Evolutionary conservation across 2,113 vertebrate species (phyloP).

Genomic region (Cheirogaleus medius): DNA sequence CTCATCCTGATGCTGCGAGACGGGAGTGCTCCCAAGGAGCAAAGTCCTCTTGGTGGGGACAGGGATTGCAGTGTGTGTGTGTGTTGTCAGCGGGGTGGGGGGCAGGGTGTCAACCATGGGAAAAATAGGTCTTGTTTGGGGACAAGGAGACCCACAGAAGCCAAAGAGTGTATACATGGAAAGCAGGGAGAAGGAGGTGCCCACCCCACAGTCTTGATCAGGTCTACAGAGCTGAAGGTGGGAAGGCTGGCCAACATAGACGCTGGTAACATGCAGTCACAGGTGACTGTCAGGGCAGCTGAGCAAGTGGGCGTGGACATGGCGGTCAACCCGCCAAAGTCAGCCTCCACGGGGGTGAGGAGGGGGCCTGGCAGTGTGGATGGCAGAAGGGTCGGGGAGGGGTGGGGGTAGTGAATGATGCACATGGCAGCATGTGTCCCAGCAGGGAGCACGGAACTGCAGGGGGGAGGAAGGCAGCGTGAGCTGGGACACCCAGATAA

Average conservation of each 20-base stretch:
- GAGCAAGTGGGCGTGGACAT: rapidly evolving
- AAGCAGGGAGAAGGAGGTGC: rapidly evolving
- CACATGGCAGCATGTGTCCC: neutral
- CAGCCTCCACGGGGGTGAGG: neutral
- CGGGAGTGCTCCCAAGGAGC: neutral
- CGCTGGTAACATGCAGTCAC: too few relatives aligned
- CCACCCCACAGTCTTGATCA: neutral
- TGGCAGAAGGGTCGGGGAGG: neutral
- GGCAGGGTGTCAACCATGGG: neutral
- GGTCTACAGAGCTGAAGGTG: neutral
- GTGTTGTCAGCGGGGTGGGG: rapidly evolving
- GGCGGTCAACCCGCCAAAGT: neutral
- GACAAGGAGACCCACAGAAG: neutral
- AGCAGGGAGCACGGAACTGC: neutral
- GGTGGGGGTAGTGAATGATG: neutral
- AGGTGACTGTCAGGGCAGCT: neutral
- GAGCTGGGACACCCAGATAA: constrained; percentile 79
- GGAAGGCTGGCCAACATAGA: neutral
- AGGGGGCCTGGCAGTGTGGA: neutral
- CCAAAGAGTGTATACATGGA: neutral
- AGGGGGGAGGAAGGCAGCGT: neutral
- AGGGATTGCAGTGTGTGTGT: neutral
- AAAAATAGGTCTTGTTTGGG: neutral
- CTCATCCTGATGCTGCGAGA: neutral
- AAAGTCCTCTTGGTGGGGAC: neutral